Evolutionary conservation across 2,888 invertebrate genomes (phyloP), one percentile per base, ranked within the genome.

Genomic region (Hipparchia sbordonii): DNA sequence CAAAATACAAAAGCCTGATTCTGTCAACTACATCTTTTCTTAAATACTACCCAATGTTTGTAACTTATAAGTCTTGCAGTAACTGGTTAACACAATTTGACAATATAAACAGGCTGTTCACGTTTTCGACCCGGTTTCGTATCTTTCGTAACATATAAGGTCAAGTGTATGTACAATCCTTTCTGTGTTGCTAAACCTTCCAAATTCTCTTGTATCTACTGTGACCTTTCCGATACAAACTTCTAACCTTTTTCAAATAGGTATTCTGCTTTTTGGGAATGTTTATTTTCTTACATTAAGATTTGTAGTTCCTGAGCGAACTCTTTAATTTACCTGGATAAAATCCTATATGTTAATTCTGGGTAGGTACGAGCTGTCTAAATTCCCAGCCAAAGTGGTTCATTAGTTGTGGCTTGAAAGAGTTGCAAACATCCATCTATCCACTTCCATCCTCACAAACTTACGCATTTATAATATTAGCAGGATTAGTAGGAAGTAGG

Each of bases 171-270:
- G 65, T 61, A 61, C 61, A 75, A 73, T 75, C 75, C 77, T 77
- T 77, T 77, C 75, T 75, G 75, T 69, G 59, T 74, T 73, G 72
- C 74, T 59, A 73, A 76, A 73, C 67, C 60, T 70, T 63, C 67
- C 70, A 51, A 63, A 56, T 63, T 54, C 51, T 65, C 59, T 71
- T 72, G 23, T 63, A 63, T 57, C 67, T 48, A 7, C 10, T 48
- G 9, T 67, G 60, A 60, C 68, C 48, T 51, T 68, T 68, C 1
- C 48, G 8, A 60, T 60, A 33, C 62, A 61, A 45, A 61, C 7
- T 52, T 65, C 12, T 52, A 65, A 65, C 52, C 51, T 52, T 52
- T 39, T 12, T 12, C 39, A 60, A 60, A 10, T 60, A 1, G 33
- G 10, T 12, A 39, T 8, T 7, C 8, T 48, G 9, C 1, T 23